Percentiles rank a stretch among this genome's conserved stretches.
phyloP scores from a whole-genome alignment of 2,797 vertebrate genomes.

The Eospalax fontanierii region DNA sequence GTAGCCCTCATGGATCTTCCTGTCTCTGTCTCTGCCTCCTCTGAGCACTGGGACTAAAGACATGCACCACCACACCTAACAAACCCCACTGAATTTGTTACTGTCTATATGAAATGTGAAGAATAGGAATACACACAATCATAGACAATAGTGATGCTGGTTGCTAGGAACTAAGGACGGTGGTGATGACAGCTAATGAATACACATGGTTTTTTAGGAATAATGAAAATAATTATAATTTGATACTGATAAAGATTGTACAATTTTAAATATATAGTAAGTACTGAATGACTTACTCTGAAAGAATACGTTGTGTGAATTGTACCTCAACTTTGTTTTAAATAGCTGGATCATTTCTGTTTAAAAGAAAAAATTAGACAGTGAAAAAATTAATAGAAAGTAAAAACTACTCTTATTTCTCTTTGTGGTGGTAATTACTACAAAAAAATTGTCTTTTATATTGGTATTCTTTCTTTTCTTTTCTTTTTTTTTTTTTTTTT shows the following conservation, averaged over 20 bases:
- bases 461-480: too few species aligned
- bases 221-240: slow-evolving; percentile 27
- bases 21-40: too few species aligned
- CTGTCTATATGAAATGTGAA: slow-evolving; percentile 17
- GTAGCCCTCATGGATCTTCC: too few species aligned
- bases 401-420: not conserved
- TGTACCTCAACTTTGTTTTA: not conserved
- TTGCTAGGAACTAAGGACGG: not conserved
- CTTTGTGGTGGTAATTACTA: slow-evolving; percentile 36
- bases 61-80: too few species aligned
- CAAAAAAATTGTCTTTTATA: too few species aligned
- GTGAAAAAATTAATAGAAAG: not conserved
- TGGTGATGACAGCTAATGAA: not conserved
- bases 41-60: too few species aligned
- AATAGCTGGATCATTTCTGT: not conserved
- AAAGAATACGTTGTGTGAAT: slow-evolving; percentile 3
- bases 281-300: not conserved
- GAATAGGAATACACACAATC: slow-evolving; percentile 41
- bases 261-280: slow-evolving; percentile 38
- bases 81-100: slow-evolving; percentile 41
- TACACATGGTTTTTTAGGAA: not conserved
- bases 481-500: too few species aligned
- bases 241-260: not conserved
- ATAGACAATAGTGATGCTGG: not conserved
- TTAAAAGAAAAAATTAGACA: slow-evolving; percentile 18